A percentile compares a stretch with the other conserved stretches of the same genome.
phyloP scores from a whole-genome alignment of 2,797 vertebrate species.

The Tragopan temminckii region DNA sequence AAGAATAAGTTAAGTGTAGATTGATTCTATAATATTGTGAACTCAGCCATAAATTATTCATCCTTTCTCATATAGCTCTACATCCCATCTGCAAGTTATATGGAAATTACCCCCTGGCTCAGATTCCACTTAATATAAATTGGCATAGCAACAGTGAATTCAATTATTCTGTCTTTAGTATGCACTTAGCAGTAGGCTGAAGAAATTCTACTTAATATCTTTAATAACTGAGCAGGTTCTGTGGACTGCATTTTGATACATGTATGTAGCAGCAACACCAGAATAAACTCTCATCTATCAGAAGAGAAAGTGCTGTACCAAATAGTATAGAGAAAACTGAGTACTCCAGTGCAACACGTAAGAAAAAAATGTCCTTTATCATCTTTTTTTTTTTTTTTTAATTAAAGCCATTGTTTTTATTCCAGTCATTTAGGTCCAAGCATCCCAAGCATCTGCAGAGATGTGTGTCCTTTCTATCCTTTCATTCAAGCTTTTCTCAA shows the following conservation, averaged over 20 bases:
- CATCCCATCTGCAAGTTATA: not conserved
- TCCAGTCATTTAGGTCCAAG: not conserved
- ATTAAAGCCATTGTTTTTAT: not conserved
- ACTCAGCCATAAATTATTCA: constrained; percentile 3
- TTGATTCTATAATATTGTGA: not conserved
- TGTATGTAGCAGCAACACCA: not conserved
- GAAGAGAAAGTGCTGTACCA: not conserved
- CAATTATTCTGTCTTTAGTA: not conserved
- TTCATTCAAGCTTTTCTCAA: not conserved
- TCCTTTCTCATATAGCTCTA: not conserved
- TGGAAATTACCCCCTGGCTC: not conserved
- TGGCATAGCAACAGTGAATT: not conserved
- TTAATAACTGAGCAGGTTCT: not conserved
- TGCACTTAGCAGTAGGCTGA: not conserved
- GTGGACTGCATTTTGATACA: not conserved
- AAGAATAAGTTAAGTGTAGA: not conserved
- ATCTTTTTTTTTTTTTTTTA: not conserved
- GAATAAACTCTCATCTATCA: not conserved
- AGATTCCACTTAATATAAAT: not conserved
- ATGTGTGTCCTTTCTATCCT: not conserved
- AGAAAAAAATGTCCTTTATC: not conserved
- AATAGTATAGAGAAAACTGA: not conserved
- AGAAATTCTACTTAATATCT: not conserved
- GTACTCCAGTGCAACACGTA: not conserved
- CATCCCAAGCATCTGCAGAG: not conserved